A percentile compares a stretch with the other conserved stretches of the same genome.
Evolutionary conservation across 2,113 vertebrate species (phyloP).

Genomic region (Otolemur garnettii): DNA sequence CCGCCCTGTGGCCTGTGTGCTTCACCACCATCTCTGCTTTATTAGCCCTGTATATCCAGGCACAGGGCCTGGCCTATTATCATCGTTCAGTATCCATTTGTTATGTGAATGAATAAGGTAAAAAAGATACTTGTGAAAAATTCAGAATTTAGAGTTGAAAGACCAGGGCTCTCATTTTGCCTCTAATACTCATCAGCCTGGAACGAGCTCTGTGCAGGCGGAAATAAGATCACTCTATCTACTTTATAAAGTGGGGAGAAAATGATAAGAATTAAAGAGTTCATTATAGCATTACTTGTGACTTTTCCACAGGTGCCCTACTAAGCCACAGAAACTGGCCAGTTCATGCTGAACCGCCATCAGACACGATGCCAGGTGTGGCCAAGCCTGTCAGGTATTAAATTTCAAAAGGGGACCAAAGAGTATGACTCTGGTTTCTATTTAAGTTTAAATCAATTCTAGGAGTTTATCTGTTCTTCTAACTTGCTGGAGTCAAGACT

Average conservation of each 20-base stretch:
- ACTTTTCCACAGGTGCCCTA: not conserved
- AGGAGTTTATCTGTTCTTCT: not conserved
- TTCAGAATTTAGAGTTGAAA: not conserved
- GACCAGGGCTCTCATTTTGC: not conserved
- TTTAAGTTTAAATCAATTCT: slow-evolving; percentile 38
- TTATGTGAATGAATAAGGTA: not conserved
- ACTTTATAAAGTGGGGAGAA: not conserved
- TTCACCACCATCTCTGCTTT: not conserved
- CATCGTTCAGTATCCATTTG: not conserved
- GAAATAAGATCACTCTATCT: not conserved
- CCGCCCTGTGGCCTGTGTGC: not conserved
- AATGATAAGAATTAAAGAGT: too few relatives aligned
- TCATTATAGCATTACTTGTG: not conserved
- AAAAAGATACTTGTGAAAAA: not conserved
- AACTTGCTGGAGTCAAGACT: not conserved
- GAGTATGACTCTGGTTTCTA: not conserved
- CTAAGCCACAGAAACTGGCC: not conserved
- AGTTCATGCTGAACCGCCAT: not conserved
- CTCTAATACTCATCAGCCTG: not conserved
- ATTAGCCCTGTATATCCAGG: not conserved
- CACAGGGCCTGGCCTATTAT: not conserved
- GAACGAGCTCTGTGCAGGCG: not conserved
- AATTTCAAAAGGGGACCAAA: not conserved
- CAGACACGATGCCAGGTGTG: not conserved
- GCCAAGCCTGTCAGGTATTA: not conserved